phyloP scores from a whole-genome alignment of 1,140 invertebrate genomes.

The Drosophila nannoptera region DNA sequence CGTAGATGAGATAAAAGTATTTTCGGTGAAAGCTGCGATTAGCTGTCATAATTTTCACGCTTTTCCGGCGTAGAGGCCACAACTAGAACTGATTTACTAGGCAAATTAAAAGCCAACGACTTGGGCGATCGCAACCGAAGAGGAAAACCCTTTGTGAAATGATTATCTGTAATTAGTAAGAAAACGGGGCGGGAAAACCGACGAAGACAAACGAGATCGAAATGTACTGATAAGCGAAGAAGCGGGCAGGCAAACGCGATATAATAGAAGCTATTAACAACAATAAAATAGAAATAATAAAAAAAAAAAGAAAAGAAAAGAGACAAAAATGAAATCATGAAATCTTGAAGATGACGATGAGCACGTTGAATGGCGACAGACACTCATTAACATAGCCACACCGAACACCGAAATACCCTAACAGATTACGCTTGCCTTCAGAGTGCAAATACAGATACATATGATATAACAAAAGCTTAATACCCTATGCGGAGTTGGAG shows the following conservation, averaged over 20 bases:
- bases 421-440: background rate
- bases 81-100: constrained; percentile 72
- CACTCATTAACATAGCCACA: constrained; percentile 26
- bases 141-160: constrained; percentile 52
- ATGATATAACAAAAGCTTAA: background rate
- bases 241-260: constrained; percentile 52
- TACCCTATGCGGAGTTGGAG: too few relatives aligned
- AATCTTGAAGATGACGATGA: constrained; percentile 6
- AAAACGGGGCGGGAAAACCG: constrained; percentile 34
- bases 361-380: constrained; percentile 19
- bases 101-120: constrained; percentile 65
- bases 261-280: constrained; percentile 76
- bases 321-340: constrained; percentile 3
- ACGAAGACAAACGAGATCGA: constrained; percentile 67
- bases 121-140: constrained; percentile 12
- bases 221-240: constrained; percentile 51
- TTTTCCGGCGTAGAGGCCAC: constrained; percentile 58
- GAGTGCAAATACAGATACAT: background rate
- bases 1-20: constrained; percentile 35
- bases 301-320: background rate
- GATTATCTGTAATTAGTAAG: constrained; percentile 68
- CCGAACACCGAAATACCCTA: background rate
- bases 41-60: constrained; percentile 75
- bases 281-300: constrained; percentile 53
- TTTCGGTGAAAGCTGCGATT: constrained; percentile 70